Evolutionary conservation across 2,113 vertebrate species (phyloP).

Genomic region (Oryzias celebensis): DNA sequence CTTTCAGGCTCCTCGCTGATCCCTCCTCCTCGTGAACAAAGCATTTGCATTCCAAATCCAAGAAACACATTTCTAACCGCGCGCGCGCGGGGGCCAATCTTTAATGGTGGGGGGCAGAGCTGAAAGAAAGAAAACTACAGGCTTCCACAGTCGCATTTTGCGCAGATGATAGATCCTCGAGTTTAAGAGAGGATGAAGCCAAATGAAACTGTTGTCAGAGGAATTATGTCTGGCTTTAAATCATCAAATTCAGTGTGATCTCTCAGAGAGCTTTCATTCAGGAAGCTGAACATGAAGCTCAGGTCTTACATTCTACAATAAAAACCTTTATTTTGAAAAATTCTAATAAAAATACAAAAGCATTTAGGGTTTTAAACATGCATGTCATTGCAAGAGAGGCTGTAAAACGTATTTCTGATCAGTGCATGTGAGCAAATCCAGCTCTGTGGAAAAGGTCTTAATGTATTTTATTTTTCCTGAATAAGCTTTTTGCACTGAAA

Average conservation of each 20-base stretch:
- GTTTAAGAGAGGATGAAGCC: constrained; percentile 43
- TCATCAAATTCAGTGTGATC: constrained; percentile 14
- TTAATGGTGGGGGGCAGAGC: constrained; percentile 47
- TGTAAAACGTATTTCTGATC: constrained; percentile 41
- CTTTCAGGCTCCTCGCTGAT: constrained; percentile 85
- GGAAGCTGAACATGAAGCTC: neutral
- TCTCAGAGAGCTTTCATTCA: constrained; percentile 15
- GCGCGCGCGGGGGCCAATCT: constrained; percentile 70
- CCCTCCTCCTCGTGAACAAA: constrained; percentile 83
- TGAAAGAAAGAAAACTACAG: neutral
- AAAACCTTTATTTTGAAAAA: constrained; percentile 5
- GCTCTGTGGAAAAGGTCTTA: constrained; percentile 29
- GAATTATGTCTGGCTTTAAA: constrained; percentile 33
- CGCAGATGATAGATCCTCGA: constrained; percentile 50
- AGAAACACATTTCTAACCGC: constrained; percentile 80
- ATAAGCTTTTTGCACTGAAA: constrained; percentile 4
- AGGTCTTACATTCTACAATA: neutral
- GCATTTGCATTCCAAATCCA: constrained; percentile 83
- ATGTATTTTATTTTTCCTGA: constrained; percentile 6
- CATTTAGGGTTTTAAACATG: constrained; percentile 9
- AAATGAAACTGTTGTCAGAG: constrained; percentile 40
- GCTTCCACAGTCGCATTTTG: constrained; percentile 53
- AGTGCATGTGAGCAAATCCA: constrained; percentile 64
- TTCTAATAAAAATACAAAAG: constrained; percentile 4
- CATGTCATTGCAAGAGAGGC: constrained; percentile 8